These are phyloP conservation scores for Silurus lanzhouensis DNA, from an alignment of 2,797 vertebrate species.

Conservation along the genomic window DNA sequence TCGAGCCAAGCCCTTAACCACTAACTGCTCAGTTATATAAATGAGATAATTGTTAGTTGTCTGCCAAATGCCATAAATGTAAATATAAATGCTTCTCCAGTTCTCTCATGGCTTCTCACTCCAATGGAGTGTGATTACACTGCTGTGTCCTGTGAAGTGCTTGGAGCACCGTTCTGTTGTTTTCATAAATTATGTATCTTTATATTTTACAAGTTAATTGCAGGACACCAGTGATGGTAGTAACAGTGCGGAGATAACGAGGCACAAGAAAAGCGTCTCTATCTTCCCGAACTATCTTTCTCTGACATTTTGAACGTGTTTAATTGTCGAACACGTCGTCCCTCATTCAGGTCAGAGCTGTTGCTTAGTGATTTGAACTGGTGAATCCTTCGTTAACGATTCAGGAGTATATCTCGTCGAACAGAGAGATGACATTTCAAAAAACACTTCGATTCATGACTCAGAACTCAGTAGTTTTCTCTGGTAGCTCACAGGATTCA, in stretches of 20 bases:
- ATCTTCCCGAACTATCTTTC: background rate
- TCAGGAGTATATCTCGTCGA: background rate
- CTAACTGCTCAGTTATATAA: no score
- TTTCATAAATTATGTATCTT: background rate
- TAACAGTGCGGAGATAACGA: no score
- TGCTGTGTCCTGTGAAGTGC: background rate
- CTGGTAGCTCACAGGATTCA: background rate
- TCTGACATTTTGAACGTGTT: slow-evolving; percentile 18
- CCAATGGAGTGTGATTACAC: background rate
- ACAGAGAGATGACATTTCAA: slow-evolving; percentile 12
- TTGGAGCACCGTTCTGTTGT: background rate
- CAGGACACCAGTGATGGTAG: background rate
- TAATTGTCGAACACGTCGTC: background rate
- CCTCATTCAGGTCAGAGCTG: background rate
- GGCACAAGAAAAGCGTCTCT: background rate
- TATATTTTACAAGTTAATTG: background rate
- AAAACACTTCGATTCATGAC: slow-evolving; percentile 5
- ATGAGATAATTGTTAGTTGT: no score
- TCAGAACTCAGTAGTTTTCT: slow-evolving; percentile 9
- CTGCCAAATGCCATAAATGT: no score
- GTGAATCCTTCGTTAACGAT: background rate
- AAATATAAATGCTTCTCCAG: background rate
- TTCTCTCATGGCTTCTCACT: background rate
- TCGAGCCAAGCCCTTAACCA: no score
- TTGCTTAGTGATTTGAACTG: background rate